Conservation (phyloP, 1,140 invertebrate genomes). For the Ectropis grisescens region DNA sequence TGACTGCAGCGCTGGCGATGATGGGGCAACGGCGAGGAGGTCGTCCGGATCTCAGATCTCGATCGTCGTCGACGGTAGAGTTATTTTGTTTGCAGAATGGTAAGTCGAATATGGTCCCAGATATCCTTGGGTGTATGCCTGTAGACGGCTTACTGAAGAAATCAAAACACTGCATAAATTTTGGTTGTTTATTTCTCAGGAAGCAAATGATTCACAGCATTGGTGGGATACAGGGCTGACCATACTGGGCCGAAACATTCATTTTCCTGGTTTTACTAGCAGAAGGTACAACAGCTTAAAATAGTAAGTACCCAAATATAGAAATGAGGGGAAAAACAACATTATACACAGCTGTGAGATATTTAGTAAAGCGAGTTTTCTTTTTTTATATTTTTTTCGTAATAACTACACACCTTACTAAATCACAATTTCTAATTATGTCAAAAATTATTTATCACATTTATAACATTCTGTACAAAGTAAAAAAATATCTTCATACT, state of each 20-base stretch:
- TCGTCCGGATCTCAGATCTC: too few species aligned
- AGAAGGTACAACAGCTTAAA: slow-evolving; percentile 54
- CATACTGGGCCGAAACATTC: slow-evolving; percentile 59
- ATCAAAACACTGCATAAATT: slow-evolving; percentile 41
- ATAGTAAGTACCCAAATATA: slow-evolving; percentile 61
- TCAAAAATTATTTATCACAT: slow-evolving; percentile 67
- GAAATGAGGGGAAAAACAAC: slow-evolving; percentile 56
- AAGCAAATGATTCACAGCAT: slow-evolving; percentile 69
- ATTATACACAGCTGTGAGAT: slow-evolving; percentile 47
- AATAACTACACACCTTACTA: slow-evolving; percentile 60
- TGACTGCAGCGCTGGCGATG: too few species aligned
- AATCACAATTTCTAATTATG: slow-evolving; percentile 65
- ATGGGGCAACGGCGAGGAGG: too few species aligned
- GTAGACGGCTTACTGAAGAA: too few species aligned
- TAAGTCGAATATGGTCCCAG: too few species aligned
- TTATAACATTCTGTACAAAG: slow-evolving; percentile 64
- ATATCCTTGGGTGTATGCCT: too few species aligned
- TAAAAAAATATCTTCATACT: slow-evolving; percentile 66
- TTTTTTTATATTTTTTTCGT: slow-evolving; percentile 33
- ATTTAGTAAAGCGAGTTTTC: slow-evolving; percentile 56
- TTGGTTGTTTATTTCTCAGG: slow-evolving; percentile 66
- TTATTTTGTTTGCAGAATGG: too few species aligned
- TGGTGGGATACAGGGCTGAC: slow-evolving; percentile 64
- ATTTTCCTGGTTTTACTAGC: slow-evolving; percentile 53
- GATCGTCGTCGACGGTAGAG: too few species aligned